Base-by-base conservation (phyloP, 2,888 invertebrate genomes). In the Scaptomyza polygonia region DNA sequence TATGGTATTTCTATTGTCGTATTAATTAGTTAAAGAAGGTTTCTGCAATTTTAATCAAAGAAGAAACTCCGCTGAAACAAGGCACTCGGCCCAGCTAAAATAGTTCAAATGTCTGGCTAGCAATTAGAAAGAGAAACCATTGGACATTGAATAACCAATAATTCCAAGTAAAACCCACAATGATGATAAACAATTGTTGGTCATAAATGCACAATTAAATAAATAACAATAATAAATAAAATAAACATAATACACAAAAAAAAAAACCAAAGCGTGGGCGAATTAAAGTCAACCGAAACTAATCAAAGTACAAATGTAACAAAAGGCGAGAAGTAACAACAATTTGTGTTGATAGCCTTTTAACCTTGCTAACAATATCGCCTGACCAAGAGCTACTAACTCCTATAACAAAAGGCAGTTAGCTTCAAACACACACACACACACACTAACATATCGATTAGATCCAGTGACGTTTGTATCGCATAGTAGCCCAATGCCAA, bases 141-240 rank as follows among this genome's bases (percentile, higher is more conserved):
- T 88, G 82, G 82, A 88, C 82, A 82, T 82, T 82, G 82, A 88
- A 70, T 71, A 86, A 72, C 5, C 34, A n/a, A 18, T 32, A 34
- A 72, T 63, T 69, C 62, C 63, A 54, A 70, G 70, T 74, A 64
- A 63, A 57, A 64, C 53, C 61, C 58, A 47, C 44, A 56, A 63
- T 52, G 63, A 72, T 59, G 61, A 53, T 79, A 52, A 70, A 65
- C 56, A 67, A 62, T 62, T 62, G 55, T 30, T 40, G 44, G 36
- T 16, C 58, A 43, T 55, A 42, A 77, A 51, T 57, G 61, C 58
- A 71, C 36, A 56, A 42, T 49, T 62, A 52, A 63, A 67, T 64
- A 78, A 57, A 78, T 36, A 77, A 51, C 63, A 43, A 55, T 53
- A 77, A 57, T 51, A 54, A 34, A 39, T 39, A 9, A 4, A 16